Base-by-base conservation (phyloP, 1,140 invertebrate genomes). In the Procambarus clarkii region DNA sequence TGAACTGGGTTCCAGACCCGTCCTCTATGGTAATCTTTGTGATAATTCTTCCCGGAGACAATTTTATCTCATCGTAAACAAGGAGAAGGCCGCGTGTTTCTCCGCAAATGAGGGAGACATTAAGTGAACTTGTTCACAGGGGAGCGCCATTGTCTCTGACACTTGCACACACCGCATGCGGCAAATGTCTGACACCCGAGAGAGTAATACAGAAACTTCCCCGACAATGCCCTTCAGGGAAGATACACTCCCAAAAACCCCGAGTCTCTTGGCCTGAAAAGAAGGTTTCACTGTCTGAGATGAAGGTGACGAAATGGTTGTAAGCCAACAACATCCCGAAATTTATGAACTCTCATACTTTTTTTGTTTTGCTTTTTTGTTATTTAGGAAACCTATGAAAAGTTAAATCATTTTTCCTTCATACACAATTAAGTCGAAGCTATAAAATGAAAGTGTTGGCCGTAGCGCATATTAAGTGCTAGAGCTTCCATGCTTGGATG, bases 221-320 rank as follows among this genome's bases (percentile, higher is more conserved):
- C 21, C 13, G 60, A 11, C 13, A 64, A 64, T 64, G 60, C 60
- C 60, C 21, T 11, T 64, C 60, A 64, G 60, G 4, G 60, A 64
- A 64, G 18, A 64, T 64, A 18, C 18, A 64, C 60, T 21, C 21
- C 60, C 60, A 64, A 3, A 18, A 64, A 64, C 13, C 2, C 2
- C 60, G 60, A 64, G 60, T 64, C 60, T 64, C 3, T 11, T 64
- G 4, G 4, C 60, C 2, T 64, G 60, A 64, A 64, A 64, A 18
- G 4, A 21, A 64, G 18, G 18, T 64, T 21, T 64, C 15, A 64
- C 60, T 18, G 13, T 64, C 60, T 64, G 15, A 64, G 60, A 18
- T 18, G 60, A 18, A 34, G 54, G n/a, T 82, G 80, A 82, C 80
- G 80, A 82, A 82, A 82, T 60, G 54, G n/a, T 24, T 60, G 80